These are phyloP conservation scores for Cydia strobilella DNA, from an alignment of 1,140 invertebrate species.

Conservation along the genomic window DNA sequence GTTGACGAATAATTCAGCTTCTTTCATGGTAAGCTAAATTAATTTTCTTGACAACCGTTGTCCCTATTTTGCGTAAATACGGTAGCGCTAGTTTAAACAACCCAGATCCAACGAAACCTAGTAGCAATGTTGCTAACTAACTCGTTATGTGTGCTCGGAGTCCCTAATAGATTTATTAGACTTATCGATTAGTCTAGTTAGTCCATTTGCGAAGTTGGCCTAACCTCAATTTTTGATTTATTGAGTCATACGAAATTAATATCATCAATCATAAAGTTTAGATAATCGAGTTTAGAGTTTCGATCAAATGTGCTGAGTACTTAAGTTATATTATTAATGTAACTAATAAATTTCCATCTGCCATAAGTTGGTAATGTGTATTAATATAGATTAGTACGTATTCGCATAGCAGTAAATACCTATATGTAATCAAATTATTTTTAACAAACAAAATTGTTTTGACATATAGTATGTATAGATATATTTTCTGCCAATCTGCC, in stretches of 20 bases:
- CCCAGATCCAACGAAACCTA: too few relatives aligned
- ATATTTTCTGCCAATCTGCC: too few relatives aligned
- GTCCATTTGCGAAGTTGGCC: not conserved
- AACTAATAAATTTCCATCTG: not conserved
- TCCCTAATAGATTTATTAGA: too few relatives aligned
- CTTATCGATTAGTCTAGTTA: too few relatives aligned
- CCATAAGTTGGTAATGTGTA: not conserved
- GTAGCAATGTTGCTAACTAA: too few relatives aligned
- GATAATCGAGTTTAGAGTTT: slow-evolving; percentile 14
- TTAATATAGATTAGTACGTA: slow-evolving; percentile 1
- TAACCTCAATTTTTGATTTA: slow-evolving; percentile 1
- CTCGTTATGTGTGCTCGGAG: too few relatives aligned
- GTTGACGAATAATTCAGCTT: not conserved
- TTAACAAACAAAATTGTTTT: too few relatives aligned
- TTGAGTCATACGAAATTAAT: not conserved
- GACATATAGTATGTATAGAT: too few relatives aligned
- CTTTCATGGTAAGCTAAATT: not conserved
- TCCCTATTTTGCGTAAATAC: too few relatives aligned
- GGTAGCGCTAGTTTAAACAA: too few relatives aligned
- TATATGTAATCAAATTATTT: too few relatives aligned
- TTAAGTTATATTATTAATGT: not conserved
- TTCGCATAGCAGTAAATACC: not conserved
- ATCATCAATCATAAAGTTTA: slow-evolving; percentile 1
- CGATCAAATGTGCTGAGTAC: not conserved
- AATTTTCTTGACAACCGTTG: not conserved